Evolutionary conservation across 1,140 invertebrate genomes (phyloP).

Genomic region (Euwallacea fornicatus): DNA sequence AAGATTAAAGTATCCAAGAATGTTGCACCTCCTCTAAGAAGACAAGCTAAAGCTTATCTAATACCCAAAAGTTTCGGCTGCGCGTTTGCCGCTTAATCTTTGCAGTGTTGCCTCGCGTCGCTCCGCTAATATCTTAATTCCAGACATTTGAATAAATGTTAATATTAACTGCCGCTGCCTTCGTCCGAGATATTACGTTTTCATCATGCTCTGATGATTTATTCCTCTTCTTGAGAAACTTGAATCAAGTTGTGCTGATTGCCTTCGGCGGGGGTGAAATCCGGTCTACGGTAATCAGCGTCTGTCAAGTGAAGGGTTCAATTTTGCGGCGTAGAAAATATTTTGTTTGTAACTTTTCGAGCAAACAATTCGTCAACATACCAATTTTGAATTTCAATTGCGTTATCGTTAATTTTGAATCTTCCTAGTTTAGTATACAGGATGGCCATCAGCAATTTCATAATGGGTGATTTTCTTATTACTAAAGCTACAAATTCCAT

Average conservation of each 20-base stretch:
- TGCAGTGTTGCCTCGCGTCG: slow-evolving; percentile 24
- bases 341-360: too few relatives aligned
- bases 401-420: too few relatives aligned
- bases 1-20: slow-evolving; percentile 21
- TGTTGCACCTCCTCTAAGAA: slow-evolving; percentile 40
- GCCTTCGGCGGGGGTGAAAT: slow-evolving; percentile 1
- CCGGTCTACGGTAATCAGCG: neutral
- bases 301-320: neutral
- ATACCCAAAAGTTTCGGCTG: slow-evolving; percentile 38
- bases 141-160: slow-evolving; percentile 49
- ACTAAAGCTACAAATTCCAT: too few relatives aligned
- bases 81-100: slow-evolving; percentile 43
- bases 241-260: slow-evolving; percentile 33
- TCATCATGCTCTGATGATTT: slow-evolving; percentile 42
- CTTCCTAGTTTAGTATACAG: too few relatives aligned
- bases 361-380: too few relatives aligned
- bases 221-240: slow-evolving; percentile 37
- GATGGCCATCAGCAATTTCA: too few relatives aligned
- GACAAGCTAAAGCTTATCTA: slow-evolving; percentile 46
- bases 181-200: slow-evolving; percentile 37
- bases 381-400: too few relatives aligned
- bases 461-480: too few relatives aligned
- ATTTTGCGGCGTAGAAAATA: too few relatives aligned
- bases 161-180: slow-evolving; percentile 41
- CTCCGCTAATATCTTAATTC: slow-evolving; percentile 47